These are phyloP conservation scores for Oreochromis niloticus DNA, from an alignment of 2,113 vertebrate genomes.

Conservation along the genomic window DNA sequence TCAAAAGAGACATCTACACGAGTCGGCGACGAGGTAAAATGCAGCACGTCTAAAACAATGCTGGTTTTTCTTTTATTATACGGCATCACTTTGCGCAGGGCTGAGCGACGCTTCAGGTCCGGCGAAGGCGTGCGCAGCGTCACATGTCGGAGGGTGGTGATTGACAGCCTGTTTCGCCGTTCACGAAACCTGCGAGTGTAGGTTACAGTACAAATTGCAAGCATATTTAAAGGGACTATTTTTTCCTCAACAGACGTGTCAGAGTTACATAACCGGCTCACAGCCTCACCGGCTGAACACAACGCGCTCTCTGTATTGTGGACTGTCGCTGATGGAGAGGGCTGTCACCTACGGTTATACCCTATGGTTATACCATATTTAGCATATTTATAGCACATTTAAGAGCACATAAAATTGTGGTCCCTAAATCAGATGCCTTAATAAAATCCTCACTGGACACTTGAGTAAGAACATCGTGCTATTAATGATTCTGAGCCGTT, in stretches of 20 bases:
- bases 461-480: neutral
- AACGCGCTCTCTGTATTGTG: neutral
- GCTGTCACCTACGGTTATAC: neutral
- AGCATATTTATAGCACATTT: neutral
- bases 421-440: neutral
- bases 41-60: neutral
- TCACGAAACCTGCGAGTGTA: neutral
- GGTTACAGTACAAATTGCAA: neutral
- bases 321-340: neutral
- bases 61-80: neutral
- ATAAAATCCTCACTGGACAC: neutral
- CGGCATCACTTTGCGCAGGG: neutral
- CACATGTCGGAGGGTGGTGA: conserved; percentile 46
- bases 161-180: conserved; percentile 18
- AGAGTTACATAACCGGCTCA: neutral
- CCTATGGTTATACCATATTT: neutral
- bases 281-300: neutral
- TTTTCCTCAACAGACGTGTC: neutral
- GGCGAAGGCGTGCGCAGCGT: conserved; percentile 27
- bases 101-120: conserved; percentile 4
- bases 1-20: conserved; percentile 58
- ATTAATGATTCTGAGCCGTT: neutral
- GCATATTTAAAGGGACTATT: neutral
- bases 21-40: conserved; percentile 59
- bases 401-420: neutral